Evolutionary conservation across 2,113 vertebrate genomes (phyloP), one percentile per base, ranked within the genome.

Genomic region (Sebastes schlegelii): DNA sequence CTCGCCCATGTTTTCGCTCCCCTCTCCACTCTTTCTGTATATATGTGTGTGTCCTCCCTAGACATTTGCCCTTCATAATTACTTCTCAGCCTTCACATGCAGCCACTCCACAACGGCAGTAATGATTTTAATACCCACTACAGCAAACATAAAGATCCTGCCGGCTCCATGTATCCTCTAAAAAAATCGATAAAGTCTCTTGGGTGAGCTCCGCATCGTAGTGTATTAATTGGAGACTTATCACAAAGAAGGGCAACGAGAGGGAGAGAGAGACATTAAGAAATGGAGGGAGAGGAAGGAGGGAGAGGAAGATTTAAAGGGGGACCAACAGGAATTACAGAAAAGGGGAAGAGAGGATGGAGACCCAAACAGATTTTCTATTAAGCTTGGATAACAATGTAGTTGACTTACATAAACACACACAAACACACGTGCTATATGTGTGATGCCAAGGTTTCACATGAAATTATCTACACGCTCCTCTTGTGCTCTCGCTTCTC

Each of bases 51-150:
- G 61, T 85, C 80, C 65, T 86, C 77, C 68, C 63, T 52, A 73
- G 85, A 86, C 85, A 67, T 88, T 79, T 79, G 52, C 54, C 84
- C 67, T 73, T 89, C 79, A 86, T 91, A 91, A 92, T 93, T 89
- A 92, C 82, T 68, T 34, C 61, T 80, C 70, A 77, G 62, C 72
- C 65, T 77, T 42, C 61, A 43, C 51, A 43, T 76, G 42, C 67
- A 69, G 42, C 54, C 55, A 11, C 65, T 64, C 57, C 43, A 2
- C 42, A 76, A 71, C 69, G 23, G 67, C 83, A 73, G 72, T 70
- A 90, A 92, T 89, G 84, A 92, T 91, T 92, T 89, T 76, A 90
- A 92, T 87, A 77, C 77, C 63, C 40, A 54, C 68, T 46, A 46
- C 54, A 3, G 65, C 80, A 88, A 93, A 92, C 87, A 89, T 76